These are phyloP conservation scores for Sanderia malayensis DNA, from an alignment of 30 jellyfish, hydroid and myxozoan species.

Conservation along the genomic window DNA sequence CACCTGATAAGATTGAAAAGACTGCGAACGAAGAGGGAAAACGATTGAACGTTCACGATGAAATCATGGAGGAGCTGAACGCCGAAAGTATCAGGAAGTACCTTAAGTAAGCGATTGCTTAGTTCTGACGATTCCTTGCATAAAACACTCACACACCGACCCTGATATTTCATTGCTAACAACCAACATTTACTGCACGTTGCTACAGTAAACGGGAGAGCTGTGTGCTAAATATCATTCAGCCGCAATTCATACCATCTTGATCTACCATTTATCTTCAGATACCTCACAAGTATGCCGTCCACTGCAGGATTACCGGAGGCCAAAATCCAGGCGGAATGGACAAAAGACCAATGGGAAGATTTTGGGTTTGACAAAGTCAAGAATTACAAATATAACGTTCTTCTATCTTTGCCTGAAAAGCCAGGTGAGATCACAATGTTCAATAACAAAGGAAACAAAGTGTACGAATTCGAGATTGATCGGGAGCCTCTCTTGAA, in stretches of 20 bases:
- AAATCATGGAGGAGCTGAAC: conserved; percentile 31
- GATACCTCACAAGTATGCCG: conserved; percentile 62
- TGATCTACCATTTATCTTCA: background rate
- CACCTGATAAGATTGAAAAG: conserved; percentile 14
- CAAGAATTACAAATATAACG: conserved; percentile 32
- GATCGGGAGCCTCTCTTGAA: conserved; percentile 50
- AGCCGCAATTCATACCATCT: too few relatives aligned
- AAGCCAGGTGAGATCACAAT: conserved; percentile 49
- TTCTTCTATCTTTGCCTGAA: conserved; percentile 55
- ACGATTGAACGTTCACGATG: conserved; percentile 35
- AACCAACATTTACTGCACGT: too few relatives aligned
- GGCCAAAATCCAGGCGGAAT: conserved; percentile 54
- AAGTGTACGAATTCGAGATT: conserved; percentile 14
- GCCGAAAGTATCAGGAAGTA: conserved; percentile 31
- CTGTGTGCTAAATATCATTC: too few relatives aligned
- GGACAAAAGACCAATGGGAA: conserved; percentile 43
- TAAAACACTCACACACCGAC: too few relatives aligned
- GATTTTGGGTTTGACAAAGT: conserved; percentile 57
- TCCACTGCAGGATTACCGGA: conserved; percentile 53
- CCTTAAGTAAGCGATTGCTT: conserved; percentile 30
- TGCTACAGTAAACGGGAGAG: too few relatives aligned
- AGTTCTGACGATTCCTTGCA: too few relatives aligned
- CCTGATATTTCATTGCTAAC: too few relatives aligned
- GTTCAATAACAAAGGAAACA: conserved; percentile 47
- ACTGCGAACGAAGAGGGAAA: conserved; percentile 27